phyloP scores from a whole-genome alignment of 2,888 invertebrate genomes.

The Ectemnius cavifrons region DNA sequence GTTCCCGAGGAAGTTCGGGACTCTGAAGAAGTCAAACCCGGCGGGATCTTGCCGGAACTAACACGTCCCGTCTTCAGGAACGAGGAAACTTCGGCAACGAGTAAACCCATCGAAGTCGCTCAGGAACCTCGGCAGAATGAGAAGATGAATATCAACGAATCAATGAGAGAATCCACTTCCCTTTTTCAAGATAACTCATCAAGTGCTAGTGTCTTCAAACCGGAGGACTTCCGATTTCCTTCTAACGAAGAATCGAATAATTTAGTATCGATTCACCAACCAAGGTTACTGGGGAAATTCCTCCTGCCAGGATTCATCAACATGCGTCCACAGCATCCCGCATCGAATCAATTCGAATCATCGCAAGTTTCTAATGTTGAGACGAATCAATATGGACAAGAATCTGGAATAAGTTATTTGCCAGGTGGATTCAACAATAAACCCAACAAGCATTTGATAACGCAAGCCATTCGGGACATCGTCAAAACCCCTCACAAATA shows the following conservation, averaged over 20 bases:
- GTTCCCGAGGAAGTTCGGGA: background rate
- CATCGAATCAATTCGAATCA: background rate
- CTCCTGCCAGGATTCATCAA: background rate
- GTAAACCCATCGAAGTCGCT: slow-evolving; percentile 1
- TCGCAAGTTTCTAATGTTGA: background rate
- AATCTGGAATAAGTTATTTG: background rate
- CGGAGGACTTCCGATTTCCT: no score
- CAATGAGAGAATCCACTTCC: no score
- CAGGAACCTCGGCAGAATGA: background rate
- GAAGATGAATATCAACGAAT: background rate
- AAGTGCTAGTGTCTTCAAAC: no score
- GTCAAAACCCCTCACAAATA: slow-evolving; percentile 14
- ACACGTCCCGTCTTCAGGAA: slow-evolving; percentile 25
- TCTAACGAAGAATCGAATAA: no score
- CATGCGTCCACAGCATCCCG: background rate
- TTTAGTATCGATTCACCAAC: background rate
- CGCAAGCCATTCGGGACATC: slow-evolving; percentile 27
- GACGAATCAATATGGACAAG: no score
- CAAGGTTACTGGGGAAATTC: no score
- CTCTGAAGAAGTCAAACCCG: background rate
- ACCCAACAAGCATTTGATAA: slow-evolving; percentile 10
- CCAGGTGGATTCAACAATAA: no score
- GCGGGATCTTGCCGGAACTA: slow-evolving; percentile 17
- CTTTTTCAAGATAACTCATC: no score
- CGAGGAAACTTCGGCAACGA: slow-evolving; percentile 2